A percentile compares a stretch with the other conserved stretches of the same genome.
Conservation (phyloP, 2,113 vertebrate species). For the Ammospiza nelsoni region DNA sequence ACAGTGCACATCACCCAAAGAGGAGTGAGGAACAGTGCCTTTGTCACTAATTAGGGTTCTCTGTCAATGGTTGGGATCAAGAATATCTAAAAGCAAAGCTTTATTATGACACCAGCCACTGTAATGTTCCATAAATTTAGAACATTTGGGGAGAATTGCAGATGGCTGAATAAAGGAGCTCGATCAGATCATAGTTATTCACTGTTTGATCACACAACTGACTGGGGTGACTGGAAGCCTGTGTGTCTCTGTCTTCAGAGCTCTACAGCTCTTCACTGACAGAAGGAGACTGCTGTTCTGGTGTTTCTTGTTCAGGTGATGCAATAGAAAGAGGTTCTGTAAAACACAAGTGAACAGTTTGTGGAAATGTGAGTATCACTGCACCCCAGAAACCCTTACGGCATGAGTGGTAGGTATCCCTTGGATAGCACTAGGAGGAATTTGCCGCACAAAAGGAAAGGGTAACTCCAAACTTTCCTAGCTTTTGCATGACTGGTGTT, state of each 20-base stretch:
- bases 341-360: neutral
- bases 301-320: neutral
- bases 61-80: neutral
- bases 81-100: neutral
- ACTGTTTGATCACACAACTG: neutral
- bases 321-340: neutral
- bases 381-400: neutral
- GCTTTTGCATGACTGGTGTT: neutral
- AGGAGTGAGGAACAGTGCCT: neutral
- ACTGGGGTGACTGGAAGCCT: fast-evolving
- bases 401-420: neutral
- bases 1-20: neutral
- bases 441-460: neutral
- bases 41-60: neutral
- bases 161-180: neutral
- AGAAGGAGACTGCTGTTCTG: neutral
- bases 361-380: neutral
- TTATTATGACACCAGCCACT: neutral
- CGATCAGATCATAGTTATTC: neutral
- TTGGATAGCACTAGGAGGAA: neutral
- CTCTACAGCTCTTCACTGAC: neutral
- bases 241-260: neutral
- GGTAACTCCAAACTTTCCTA: neutral
- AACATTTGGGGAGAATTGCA: neutral
- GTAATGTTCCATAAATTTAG: neutral